Base-by-base conservation (phyloP, 2,797 vertebrate species). In the Dipus sagitta region DNA sequence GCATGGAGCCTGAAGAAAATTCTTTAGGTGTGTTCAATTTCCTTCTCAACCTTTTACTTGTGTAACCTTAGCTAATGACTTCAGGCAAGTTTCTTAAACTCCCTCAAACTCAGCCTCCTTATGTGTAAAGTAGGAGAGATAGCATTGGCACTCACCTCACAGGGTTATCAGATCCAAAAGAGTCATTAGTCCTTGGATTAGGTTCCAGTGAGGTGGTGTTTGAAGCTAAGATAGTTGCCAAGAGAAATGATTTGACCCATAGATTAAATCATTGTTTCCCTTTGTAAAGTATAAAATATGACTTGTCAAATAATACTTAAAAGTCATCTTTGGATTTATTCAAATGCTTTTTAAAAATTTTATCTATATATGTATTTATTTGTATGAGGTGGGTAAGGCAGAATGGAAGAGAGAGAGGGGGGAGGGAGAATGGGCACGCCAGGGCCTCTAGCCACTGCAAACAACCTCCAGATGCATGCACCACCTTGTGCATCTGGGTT, bases 221-320 rank as follows among this genome's bases (percentile, higher is more conserved):
- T 65, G 84, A 79, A 47, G 38, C 23, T 20, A 10, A 75, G 65
- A 26, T 7, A 1, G 9, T 58, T 71, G 42, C 21, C n/a, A 58
- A 52, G 6, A 18, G 54, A 17, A 38, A 12, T 30, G 17, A 52
- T 64, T 81, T 38, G 23, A 47, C 26, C 47, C 60, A 12, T 32
- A 0, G 18, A 26, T 92, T 62, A 90, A 76, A n/a, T 72, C 21
- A 52, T 7, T 1, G 65, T 0, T 87, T 42, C 70, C 54, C 62
- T 94, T 76, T 42, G 60, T 10, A 81, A 92, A 88, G 78, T 42
- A 13, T 70, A 68, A 90, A 74, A 54, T 62, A 18, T 10, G 21
- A 54, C 78, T 91, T 81, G 38, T 47, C 60, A 1, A 42, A 12
- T 47, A 62, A 68, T 83, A 32, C 26, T 68, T 68, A 68, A 30